Evolutionary conservation across 2,888 invertebrate species (phyloP).

Genomic region (Chouioia cunea): DNA sequence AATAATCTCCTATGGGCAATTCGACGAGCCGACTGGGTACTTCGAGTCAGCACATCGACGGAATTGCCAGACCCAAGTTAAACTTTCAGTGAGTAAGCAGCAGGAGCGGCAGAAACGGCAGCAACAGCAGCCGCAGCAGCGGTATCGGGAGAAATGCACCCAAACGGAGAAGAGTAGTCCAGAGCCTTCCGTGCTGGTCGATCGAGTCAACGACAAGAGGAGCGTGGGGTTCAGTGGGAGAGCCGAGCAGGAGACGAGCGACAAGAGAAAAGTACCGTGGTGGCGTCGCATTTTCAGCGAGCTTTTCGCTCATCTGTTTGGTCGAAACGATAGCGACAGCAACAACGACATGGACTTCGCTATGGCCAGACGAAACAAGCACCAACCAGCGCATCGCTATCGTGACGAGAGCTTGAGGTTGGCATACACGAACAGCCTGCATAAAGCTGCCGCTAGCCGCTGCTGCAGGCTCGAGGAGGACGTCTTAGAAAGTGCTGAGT

Average conservation of each 20-base stretch:
- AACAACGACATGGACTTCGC: no score
- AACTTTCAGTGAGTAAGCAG: no score
- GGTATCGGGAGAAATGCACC: not conserved
- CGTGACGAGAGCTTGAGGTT: constrained; percentile 50
- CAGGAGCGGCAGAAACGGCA: no score
- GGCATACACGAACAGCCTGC: constrained; percentile 47
- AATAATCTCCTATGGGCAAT: not conserved
- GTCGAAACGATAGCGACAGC: no score
- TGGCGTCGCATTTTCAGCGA: no score
- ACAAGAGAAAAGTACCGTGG: no score
- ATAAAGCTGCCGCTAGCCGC: constrained; percentile 40
- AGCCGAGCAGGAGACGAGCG: no score
- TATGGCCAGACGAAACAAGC: no score
- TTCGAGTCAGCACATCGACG: not conserved
- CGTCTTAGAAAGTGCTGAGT: no score
- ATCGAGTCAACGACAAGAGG: not conserved
- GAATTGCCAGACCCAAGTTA: constrained; percentile 7
- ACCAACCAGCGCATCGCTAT: not conserved
- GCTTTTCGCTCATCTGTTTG: no score
- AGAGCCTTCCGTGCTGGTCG: not conserved
- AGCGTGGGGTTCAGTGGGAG: not conserved
- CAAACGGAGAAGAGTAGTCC: not conserved
- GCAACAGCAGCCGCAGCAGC: no score
- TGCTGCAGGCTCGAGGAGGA: constrained; percentile 40
- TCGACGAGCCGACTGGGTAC: not conserved